Base-by-base conservation (phyloP, 2,797 vertebrate species). In the Carapus acus region DNA sequence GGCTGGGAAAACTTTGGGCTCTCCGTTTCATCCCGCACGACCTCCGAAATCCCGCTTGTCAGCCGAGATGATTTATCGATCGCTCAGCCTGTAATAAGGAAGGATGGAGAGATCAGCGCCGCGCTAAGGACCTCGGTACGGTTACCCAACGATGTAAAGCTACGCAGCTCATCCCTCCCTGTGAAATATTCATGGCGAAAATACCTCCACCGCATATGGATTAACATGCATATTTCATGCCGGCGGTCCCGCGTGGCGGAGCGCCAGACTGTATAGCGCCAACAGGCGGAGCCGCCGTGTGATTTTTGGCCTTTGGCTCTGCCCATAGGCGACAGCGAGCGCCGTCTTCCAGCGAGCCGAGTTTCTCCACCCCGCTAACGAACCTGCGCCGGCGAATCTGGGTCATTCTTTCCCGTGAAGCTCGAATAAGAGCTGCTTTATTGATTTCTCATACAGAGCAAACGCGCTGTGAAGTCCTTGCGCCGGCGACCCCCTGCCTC, bases 171-270 rank as follows among this genome's bases (percentile, higher is more conserved):
- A 57, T 49, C 33, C 51, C 29, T 50, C 65, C 42, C 1, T 65
- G 59, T 83, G 57, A 84, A 85, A 85, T 82, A 86, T 87, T 84
- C 49, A 87, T 87, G 69, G 43, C 0, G 18, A 71, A 71, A 69
- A 71, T 68, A 67, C 63, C 31, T 33, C 24, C 38, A 65, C 74
- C 78, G 79, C 75, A 69, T 80, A 85, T 81, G 64, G 78, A 84
- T 83, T 74, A 67, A 45, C 71, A 84, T 88, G 47, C 75, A 87
- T 88, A 81, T 85, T 83, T 85, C 33, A 85, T 86, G 64, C 53
- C 31, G 49, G 44, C 51, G 31, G 67, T 69, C 74, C 77, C 73
- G 65, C 62, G 69, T 62, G 69, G 67, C 56, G 23, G 51, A 42
- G 43, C 62, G 31, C 63, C 44, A 48, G 34, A 46, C 53, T 33